Evolutionary conservation across 2,797 vertebrate genomes (phyloP), one percentile per base, ranked within the genome.

Genomic region (Sebastes diaconus): DNA sequence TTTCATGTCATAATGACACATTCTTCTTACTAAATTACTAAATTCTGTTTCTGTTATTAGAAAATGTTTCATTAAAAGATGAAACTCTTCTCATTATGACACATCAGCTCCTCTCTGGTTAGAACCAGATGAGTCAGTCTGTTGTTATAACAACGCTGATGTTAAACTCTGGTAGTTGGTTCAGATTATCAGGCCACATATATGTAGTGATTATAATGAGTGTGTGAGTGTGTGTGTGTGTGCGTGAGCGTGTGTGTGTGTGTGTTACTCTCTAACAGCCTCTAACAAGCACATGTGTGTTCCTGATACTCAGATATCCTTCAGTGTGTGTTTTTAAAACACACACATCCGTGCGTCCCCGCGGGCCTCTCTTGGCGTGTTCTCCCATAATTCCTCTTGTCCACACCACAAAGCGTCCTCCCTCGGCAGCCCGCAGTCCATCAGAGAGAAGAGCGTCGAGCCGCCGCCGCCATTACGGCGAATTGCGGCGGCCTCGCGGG

Each of bases 331-430:
- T 79, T 86, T 85, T 79, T 42, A 60, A 77, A 54, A 34, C 30
- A 65, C 68, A 73, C 78, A 72, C 42, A 73, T 22, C 7, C 67
- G 2, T 9, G 10, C 34, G 1, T 5, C 14, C 73, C 81, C 46
- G n/a, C 9, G 75, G 80, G 84, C 68, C 55, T 57, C 55, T 84
- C 68, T 81, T 91, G 88, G 86, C 90, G 63, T 68, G 73, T 58
- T 83, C 69, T 80, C 88, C 84, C 77, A 89, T 87, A 84, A 84
- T 92, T 87, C 88, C 81, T 93, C 83, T 90, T 84, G 83, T 94
- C 94, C 91, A 71, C 83, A 87, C 84, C 86, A 93, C 92, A 94
- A 95, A 93, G 89, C 78, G 54, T 78, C 74, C 61, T 71, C 87
- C 87, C 84, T 79, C 68, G 76, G 74, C 65, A 75, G 83, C 73